These are phyloP conservation scores for Bombus fervidus DNA, from an alignment of 1,140 invertebrate genomes.

Conservation along the genomic window DNA sequence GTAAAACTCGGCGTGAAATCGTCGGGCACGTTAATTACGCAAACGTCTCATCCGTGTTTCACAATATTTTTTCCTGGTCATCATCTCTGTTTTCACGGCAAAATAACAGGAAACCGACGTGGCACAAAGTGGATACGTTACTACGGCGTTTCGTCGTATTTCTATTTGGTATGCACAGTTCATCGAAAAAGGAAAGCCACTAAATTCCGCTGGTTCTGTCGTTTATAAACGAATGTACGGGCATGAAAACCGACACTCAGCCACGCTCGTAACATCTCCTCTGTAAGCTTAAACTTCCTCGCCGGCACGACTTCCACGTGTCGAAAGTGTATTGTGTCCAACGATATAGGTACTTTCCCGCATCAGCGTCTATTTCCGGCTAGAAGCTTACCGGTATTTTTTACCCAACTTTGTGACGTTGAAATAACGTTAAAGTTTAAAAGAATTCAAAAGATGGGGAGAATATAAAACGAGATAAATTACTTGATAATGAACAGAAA, in stretches of 20 bases:
- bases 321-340: constrained; percentile 18
- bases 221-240: constrained; percentile 51
- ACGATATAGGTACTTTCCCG: background rate
- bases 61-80: constrained; percentile 14
- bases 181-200: constrained; percentile 50
- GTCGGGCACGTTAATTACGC: constrained; percentile 1
- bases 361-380: background rate
- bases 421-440: background rate
- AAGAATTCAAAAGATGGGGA: too few relatives aligned
- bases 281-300: constrained; percentile 38
- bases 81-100: constrained; percentile 12
- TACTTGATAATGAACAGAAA: fast-evolving
- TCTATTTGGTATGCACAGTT: constrained; percentile 50
- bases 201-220: constrained; percentile 49
- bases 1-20: background rate
- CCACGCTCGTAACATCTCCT: constrained; percentile 37
- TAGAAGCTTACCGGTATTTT: too few relatives aligned
- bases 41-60: background rate
- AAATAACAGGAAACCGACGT: constrained; percentile 16
- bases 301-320: constrained; percentile 25
- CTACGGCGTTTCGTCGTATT: constrained; percentile 37
- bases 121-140: constrained; percentile 42
- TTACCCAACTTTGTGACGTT: background rate
- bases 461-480: background rate
- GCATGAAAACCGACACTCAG: constrained; percentile 54